Evolutionary conservation across 2,888 invertebrate species (phyloP).

Genomic region (Drosophila anomelani): DNA sequence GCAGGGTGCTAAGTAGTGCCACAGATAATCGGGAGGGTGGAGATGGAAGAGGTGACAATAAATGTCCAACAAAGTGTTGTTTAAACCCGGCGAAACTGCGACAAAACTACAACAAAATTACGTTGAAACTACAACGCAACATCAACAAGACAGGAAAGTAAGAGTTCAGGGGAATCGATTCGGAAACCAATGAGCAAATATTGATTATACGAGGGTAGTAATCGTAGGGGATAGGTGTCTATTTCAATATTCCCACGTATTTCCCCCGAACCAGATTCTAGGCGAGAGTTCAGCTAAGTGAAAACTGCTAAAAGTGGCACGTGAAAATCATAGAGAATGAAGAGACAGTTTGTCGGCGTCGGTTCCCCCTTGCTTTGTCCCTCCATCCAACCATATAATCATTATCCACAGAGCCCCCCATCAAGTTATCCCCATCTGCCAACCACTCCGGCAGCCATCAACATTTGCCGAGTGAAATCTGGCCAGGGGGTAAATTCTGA

Average conservation of each 20-base stretch:
- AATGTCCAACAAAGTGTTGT: conserved; percentile 42
- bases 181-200: conserved; percentile 44
- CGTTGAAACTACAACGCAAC: conserved; percentile 27
- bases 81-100: conserved; percentile 30
- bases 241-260: conserved; percentile 49
- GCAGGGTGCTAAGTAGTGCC: conserved; percentile 13
- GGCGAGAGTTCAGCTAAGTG: conserved; percentile 50
- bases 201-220: conserved; percentile 28
- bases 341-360: conserved; percentile 7
- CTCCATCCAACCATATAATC: conserved; percentile 40
- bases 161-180: conserved; percentile 22
- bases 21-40: conserved; percentile 1
- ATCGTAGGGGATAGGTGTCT: conserved; percentile 4
- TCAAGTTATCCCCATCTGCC: conserved; percentile 16
- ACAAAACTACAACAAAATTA: conserved; percentile 23
- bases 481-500: conserved; percentile 18
- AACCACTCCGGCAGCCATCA: conserved; percentile 29
- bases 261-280: conserved; percentile 9
- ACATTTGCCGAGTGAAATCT: conserved; percentile 28
- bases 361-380: neutral
- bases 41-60: conserved; percentile 42
- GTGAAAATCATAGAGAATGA: conserved; percentile 59
- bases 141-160: conserved; percentile 27
- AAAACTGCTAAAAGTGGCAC: conserved; percentile 53
- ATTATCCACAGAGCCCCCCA: conserved; percentile 49